A percentile compares a stretch with the other conserved stretches of the same genome.
These are phyloP conservation scores for Gymnodraco acuticeps DNA, from an alignment of 2,797 vertebrate species.

Conservation along the genomic window DNA sequence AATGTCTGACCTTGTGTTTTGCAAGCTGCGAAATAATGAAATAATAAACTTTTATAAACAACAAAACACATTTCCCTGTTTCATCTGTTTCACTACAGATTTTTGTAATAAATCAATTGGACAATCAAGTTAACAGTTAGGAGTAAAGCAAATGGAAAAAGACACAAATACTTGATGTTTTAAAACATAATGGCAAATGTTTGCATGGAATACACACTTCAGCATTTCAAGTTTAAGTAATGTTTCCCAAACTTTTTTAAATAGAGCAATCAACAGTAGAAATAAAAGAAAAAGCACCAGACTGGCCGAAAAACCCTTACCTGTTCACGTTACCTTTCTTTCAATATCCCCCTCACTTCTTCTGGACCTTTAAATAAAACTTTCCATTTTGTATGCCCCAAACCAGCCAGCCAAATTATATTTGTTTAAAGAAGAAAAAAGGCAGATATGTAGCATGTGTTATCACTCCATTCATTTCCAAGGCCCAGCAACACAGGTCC, in stretches of 20 bases:
- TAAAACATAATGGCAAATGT: neutral
- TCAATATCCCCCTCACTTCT: slow-evolving; percentile 36
- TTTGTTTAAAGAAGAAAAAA: too few relatives aligned
- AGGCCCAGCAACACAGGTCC: slow-evolving; percentile 6
- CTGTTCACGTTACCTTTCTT: slow-evolving; percentile 42
- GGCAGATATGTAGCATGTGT: neutral
- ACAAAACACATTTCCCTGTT: slow-evolving; percentile 5
- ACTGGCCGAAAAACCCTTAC: slow-evolving; percentile 55
- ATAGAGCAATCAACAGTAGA: neutral
- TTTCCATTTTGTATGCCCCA: neutral
- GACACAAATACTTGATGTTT: neutral
- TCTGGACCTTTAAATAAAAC: slow-evolving; percentile 33
- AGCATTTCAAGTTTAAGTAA: neutral
- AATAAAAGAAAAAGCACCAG: neutral
- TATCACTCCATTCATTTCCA: slow-evolving; percentile 6
- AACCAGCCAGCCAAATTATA: neutral
- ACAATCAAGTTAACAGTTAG: neutral
- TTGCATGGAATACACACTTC: neutral
- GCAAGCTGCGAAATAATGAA: slow-evolving; percentile 13
- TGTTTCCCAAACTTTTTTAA: neutral
- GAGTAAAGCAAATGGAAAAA: neutral
- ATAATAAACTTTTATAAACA: slow-evolving; percentile 8
- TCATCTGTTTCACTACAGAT: neutral
- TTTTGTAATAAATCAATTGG: neutral
- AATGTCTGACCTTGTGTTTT: slow-evolving; percentile 38